These are phyloP conservation scores for Pardosa pseudoannulata DNA, from an alignment of 2,888 invertebrate genomes.

Conservation along the genomic window DNA sequence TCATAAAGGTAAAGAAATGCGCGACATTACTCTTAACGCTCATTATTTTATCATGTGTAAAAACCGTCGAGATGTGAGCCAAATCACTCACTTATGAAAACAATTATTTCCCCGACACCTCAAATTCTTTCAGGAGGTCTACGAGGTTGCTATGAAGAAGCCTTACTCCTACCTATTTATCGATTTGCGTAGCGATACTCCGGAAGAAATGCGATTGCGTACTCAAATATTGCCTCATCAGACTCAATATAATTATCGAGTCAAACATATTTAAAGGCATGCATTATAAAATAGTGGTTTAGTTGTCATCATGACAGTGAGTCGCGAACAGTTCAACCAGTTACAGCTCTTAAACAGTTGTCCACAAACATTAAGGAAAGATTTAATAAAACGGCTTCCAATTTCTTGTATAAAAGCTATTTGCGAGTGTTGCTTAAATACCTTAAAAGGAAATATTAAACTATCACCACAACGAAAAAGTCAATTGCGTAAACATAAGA, in stretches of 20 bases:
- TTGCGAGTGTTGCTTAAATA: neutral
- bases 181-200: neutral
- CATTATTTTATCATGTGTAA: no score
- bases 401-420: neutral
- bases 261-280: no score
- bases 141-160: constrained; percentile 22
- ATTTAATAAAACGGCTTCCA: neutral
- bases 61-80: no score
- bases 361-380: neutral
- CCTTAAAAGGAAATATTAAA: neutral
- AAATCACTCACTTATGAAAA: constrained; percentile 18
- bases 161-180: constrained; percentile 14
- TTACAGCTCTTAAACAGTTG: neutral
- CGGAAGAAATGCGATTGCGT: constrained; percentile 16
- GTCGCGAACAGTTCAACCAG: neutral
- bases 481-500: neutral
- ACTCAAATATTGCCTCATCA: constrained; percentile 21
- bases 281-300: no score
- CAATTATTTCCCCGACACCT: constrained; percentile 23
- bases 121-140: constrained; percentile 20
- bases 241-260: constrained; percentile 4
- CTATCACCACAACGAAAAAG: neutral
- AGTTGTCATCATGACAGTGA: constrained; percentile 11
- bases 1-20: no score
- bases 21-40: no score